Evolutionary conservation across 2,888 invertebrate genomes (phyloP).

Genomic region (Drosophila nigritarsus): DNA sequence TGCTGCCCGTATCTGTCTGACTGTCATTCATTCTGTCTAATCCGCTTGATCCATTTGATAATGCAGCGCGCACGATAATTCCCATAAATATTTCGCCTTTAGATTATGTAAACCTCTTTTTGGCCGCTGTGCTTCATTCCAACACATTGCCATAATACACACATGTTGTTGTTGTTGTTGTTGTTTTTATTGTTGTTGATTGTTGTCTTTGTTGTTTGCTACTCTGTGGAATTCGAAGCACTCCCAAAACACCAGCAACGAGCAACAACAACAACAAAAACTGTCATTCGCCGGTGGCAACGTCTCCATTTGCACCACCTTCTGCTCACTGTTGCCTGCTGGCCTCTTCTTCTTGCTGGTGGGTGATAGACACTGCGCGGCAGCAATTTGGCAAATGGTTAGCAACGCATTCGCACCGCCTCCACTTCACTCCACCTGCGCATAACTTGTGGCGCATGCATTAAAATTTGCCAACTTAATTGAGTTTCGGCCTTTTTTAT

Average conservation of each 20-base stretch:
- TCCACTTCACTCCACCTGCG: conserved; percentile 28
- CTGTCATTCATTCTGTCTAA: conserved; percentile 37
- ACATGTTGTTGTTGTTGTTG: conserved; percentile 12
- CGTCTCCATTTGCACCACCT: conserved; percentile 33
- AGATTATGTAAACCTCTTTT: conserved; percentile 62
- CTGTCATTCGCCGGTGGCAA: conserved; percentile 44
- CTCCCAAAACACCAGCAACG: conserved; percentile 54
- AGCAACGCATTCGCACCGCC: conserved; percentile 42
- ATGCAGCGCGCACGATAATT: conserved; percentile 66
- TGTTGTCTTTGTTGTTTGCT: conserved; percentile 36
- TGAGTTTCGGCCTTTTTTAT: conserved; percentile 37
- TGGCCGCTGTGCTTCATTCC: conserved; percentile 31
- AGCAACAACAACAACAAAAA: conserved; percentile 11
- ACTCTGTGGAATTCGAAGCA: conserved; percentile 70
- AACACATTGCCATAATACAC: conserved; percentile 8
- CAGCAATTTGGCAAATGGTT: conserved; percentile 50
- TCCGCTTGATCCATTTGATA: conserved; percentile 56
- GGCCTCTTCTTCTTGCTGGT: conserved; percentile 2
- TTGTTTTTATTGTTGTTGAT: conserved; percentile 16
- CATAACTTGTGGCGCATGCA: conserved; percentile 22
- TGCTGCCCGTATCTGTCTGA: conserved; percentile 6
- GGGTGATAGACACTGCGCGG: conserved; percentile 27
- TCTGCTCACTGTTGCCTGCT: neutral
- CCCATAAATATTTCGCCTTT: conserved; percentile 68
- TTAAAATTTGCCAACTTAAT: conserved; percentile 50